Base-by-base conservation (phyloP, 1,140 invertebrate species). In the Drosophila kepulauana region DNA sequence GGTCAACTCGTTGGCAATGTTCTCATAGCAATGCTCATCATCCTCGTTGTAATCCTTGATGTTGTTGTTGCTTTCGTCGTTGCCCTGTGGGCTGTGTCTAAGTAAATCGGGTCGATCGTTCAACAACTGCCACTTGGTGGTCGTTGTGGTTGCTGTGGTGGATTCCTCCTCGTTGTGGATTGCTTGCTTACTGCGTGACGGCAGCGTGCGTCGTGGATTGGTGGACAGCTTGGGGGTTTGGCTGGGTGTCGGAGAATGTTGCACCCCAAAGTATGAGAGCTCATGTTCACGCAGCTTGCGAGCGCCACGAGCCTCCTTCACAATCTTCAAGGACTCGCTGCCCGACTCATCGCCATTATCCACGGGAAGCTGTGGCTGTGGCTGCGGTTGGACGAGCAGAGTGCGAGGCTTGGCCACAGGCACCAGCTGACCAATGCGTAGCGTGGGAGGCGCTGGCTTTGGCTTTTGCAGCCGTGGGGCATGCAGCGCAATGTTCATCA, bases 231-330 rank as follows among this genome's bases (percentile, higher is more conserved):
- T 57, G 6, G 69, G 64, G 11, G 63, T 30, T 43, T 75, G 75
- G 2, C 63, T 51, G 3, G 63, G 45, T 8, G 61, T 48, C 38
- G 76, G 62, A 8, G 77, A 67, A 2, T 75, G 69, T n/a, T 93
- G 92, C 1, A 93, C 79, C 3, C 93, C 93, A 62, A 93, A 93
- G 67, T 93, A 93, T 46, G 92, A 93, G 16, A 93, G 85, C 72
- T 93, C 93, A 10, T 93, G 93, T 15, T 93, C 92, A 6, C 92
- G 91, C 10, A 93, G 43, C 73, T 93, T 93, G 57, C 93, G 87
- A 5, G 93, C 92, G 5, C 92, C 92, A n/a, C 89, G 88, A 8
- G 92, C 79, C 54, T 92, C 91, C 43, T 91, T 92, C 2, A 92
- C 75, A 56, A 92, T 92, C 61, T 91, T 92, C 5, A 92, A 46